Evolutionary conservation across 2,797 vertebrate species (phyloP).

Genomic region (Sciurus carolinensis): DNA sequence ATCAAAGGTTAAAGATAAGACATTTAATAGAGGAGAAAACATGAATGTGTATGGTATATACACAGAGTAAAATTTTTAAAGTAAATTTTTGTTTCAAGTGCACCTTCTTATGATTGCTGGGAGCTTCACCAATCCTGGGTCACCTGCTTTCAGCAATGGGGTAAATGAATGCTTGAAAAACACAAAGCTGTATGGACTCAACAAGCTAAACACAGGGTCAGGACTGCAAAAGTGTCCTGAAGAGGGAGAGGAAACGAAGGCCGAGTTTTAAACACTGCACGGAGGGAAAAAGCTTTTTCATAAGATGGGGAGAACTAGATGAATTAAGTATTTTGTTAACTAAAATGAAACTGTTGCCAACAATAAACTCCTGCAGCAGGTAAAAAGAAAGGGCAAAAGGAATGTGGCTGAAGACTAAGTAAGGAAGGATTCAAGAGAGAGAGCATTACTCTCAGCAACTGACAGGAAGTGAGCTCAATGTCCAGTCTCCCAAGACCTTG

Average conservation of each 20-base stretch:
- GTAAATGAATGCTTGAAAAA: background rate
- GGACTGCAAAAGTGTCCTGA: background rate
- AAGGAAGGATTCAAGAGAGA: background rate
- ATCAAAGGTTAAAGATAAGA: background rate
- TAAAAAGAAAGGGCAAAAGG: background rate
- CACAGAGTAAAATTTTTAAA: background rate
- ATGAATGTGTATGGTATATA: background rate
- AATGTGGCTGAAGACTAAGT: background rate
- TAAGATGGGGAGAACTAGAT: background rate
- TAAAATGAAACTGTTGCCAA: background rate
- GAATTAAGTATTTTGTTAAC: background rate
- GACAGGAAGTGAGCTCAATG: background rate
- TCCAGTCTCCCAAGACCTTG: background rate
- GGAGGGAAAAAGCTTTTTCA: background rate
- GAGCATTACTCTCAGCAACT: background rate
- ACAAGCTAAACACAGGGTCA: background rate
- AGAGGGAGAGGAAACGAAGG: background rate
- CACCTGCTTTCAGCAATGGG: background rate
- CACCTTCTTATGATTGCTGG: background rate
- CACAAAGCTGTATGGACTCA: background rate
- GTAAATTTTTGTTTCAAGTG: background rate
- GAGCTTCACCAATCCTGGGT: background rate
- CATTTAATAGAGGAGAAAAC: background rate
- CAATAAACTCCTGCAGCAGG: background rate
- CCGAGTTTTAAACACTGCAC: background rate